Evolutionary conservation across 2,888 invertebrate species (phyloP), one percentile per base, ranked within the genome.

Genomic region (Eilema sororculum): DNA sequence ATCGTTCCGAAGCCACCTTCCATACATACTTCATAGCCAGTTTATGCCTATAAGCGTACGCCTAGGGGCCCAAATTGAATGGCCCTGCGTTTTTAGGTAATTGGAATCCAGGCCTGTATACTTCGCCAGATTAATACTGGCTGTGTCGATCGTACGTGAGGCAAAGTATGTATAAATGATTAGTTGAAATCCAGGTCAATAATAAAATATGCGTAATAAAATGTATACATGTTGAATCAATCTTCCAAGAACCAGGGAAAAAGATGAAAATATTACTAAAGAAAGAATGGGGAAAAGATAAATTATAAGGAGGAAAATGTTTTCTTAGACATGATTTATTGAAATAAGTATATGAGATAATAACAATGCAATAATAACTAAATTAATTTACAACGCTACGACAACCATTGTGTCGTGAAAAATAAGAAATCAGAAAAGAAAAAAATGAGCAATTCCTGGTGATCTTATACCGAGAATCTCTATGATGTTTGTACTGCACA

Each of bases 1-100:
- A 73, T 78, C 78, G 77, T 75, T 71, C 66, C 66, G 57, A 71
- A 59, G 65, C 64, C 65, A 80, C 78, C 79, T 80, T 75, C 72
- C 74, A 75, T 82, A 77, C 79, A 84, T 84, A 83, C 84, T 84
- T 81, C 81, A 85, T 82, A 79, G 70, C 68, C 57, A 75, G 78
- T 80, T 74, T 79, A 78, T 76, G 79, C 72, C 78, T 80, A 75
- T 73, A 80, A 77, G 73, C 75, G 71, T 68, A 67, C 78, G 78
- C 78, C 79, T 81, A 75, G 79, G 77, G 76, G 77, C 79, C 79
- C 86, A 87, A 87, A 89, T 89, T 88, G 89, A 89, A 89, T 89
- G 85, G 86, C 79, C 78, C 75, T 77, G 74, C 86, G 85, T 89
- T 89, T 89, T 89, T 86, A 89, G 86, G 86, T 89, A 87, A 89